Base-by-base conservation (phyloP, 2,113 vertebrate species). In the Heterotilapia buettikoferi region DNA sequence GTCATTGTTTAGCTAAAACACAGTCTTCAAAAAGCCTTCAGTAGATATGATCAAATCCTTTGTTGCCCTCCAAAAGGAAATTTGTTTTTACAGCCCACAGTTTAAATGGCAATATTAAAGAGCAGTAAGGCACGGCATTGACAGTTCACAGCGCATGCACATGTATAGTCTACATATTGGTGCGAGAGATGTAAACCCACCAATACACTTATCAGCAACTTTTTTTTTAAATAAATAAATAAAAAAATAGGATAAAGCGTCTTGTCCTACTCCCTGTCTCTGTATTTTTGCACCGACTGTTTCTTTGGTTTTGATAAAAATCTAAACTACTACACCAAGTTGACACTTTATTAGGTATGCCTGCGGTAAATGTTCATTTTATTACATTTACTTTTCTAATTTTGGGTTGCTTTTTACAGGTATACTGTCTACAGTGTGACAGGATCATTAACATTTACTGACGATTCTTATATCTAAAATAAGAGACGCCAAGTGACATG, bases 1-100 rank as follows among this genome's bases (percentile, higher is more conserved):
- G 80, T 85, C 89, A 87, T 88, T 82, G 66, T 89, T 93, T 89
- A 83, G 84, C 91, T 81, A 68, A 56, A 52, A 54, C 83, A 57
- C 76, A 43, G 82, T 86, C 66, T 86, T 87, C 59, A 61, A 89
- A 71, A 86, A 45, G 59, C 71, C 84, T 85, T 36, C 86, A 76
- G 86, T 81, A 82, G 89, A 84, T 85, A 80, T 82, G 85, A 86
- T 84, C 24, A 73, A 63, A 82, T 68, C 9, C 31, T 54, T 53
- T 31, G 66, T 84, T 88, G 81, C 66, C 26, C 66, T 82, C 73
- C 26, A 83, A 83, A 71, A 90, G 86, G 89, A 90, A 87, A 90
- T 92, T 90, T 87, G 59, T 84, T 90, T 89, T 87, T 59, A 29
- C 38, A 63, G 40, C 12, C 68, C 14, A 16, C 4, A 66, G 24